phyloP scores from a whole-genome alignment of 2,888 invertebrate genomes.

The Meiosimyza platycephala region DNA sequence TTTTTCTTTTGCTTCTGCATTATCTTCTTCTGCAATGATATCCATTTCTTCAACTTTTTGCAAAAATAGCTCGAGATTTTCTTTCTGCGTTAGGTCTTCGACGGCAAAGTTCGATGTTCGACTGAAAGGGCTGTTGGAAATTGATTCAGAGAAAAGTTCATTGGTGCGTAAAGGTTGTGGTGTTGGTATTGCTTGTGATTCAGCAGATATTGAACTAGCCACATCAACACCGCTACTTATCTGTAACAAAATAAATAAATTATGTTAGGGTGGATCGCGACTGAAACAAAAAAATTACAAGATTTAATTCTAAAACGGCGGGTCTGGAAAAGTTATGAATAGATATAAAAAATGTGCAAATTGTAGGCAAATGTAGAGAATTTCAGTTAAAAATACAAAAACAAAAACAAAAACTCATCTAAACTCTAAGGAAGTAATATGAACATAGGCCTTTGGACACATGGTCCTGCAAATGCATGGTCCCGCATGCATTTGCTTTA shows the following conservation, averaged over 20 bases:
- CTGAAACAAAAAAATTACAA: not conserved
- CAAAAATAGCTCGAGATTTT: constrained; percentile 62
- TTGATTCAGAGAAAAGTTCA: constrained; percentile 64
- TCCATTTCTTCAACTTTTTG: constrained; percentile 67
- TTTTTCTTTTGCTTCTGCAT: constrained; percentile 48
- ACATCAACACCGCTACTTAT: constrained; percentile 83
- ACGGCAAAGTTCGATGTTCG: constrained; percentile 59
- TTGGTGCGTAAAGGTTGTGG: constrained; percentile 63
- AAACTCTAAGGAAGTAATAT: too few relatives aligned
- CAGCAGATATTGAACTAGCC: constrained; percentile 73
- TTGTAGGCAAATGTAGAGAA: too few relatives aligned
- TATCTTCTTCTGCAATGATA: constrained; percentile 66
- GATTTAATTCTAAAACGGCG: too few relatives aligned
- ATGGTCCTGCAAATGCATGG: too few relatives aligned
- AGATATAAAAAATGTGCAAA: too few relatives aligned
- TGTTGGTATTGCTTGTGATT: constrained; percentile 60
- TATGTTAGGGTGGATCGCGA: not conserved
- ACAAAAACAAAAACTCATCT: too few relatives aligned
- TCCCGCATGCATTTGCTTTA: too few relatives aligned
- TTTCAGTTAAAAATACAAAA: too few relatives aligned
- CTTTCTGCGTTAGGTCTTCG: constrained; percentile 57
- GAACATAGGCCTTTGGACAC: too few relatives aligned
- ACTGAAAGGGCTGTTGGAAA: constrained; percentile 64
- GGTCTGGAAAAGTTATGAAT: too few relatives aligned
- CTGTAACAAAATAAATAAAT: constrained; percentile 47